Base-by-base conservation (phyloP, 2,797 vertebrate species). In the Cossypha caffra region DNA sequence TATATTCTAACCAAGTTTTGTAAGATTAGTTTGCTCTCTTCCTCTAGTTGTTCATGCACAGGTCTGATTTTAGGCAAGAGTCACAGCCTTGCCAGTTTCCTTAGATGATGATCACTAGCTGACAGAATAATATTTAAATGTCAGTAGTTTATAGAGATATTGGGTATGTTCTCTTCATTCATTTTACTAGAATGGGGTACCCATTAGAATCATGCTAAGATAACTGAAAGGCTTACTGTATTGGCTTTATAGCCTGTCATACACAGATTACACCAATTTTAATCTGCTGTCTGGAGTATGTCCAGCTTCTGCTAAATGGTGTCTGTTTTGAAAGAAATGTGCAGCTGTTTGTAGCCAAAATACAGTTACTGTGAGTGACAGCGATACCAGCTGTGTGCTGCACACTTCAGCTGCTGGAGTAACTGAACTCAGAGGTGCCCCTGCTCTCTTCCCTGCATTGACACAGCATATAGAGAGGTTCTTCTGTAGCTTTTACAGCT, bases 301-400 rank as follows among this genome's bases (percentile, higher is more conserved):
- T 87, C 95, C 94, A 96, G 85, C 54, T 91, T 85, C 68, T 2
- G 0, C 78, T 93, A 71, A 97, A 83, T 67, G 72, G 28, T 89
- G 76, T 69, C 91, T 94, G 29, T 66, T 93, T 89, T 63, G 11
- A 68, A 66, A 85, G 55, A 72, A 85, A 47, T 26, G 51, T 61
- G 68, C 93, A 96, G 92, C 92, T 96, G 84, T 96, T 92, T 87
- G 81, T 92, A 74, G 57, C 45, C 68, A 83, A 86, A 87, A 62
- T 42, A 16, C 61, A 25, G 68, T 83, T 61, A 9, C 78, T 83
- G 72, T 77, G 86, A 72, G 78, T 57, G 87, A 29, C 81, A 86
- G 68, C 0, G 1, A 25, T 89, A 37, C 64, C 92, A 85, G 91
- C 79, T 85, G 83, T 64, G 69, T 71, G 68, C 81, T 73, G 51